Evolutionary conservation across 2,797 vertebrate species (phyloP), one percentile per base, ranked within the genome.

Genomic region (Rhynchonycteris naso): DNA sequence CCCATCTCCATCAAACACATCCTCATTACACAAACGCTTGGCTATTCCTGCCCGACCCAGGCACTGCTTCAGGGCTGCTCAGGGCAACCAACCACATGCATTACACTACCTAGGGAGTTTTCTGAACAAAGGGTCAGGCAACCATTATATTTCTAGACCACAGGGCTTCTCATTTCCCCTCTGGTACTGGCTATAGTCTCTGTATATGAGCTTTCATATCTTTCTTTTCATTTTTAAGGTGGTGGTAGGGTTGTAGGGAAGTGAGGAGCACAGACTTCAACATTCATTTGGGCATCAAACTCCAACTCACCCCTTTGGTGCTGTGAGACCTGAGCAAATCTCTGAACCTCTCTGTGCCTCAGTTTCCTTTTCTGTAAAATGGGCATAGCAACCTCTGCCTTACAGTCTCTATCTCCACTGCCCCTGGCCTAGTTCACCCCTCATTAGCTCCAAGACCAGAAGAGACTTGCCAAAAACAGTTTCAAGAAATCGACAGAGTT

Each of bases 391-490:
- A 61, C 16, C 28, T 43, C 28, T 1, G 6, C 52, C 13, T 50
- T 59, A 7, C 3, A 30, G 33, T 56, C 63, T 89, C 74, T 59
- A 7, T 68, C 65, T 75, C 50, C 69, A 68, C n/a, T 13, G 59
- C 30, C 72, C 11, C 43, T 12, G 2, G 72, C 47, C 22, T 58
- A 59, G 47, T 28, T 74, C 71, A 43, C 38, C 38, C 24, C 9
- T 81, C 75, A 30, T 26, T 72, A 95, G 79, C 85, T 91, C 82
- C 91, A 86, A 88, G 87, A 93, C 93, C 83, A 92, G 96, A 97
- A 97, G 93, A 95, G 28, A 54, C 80, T 93, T 95, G 96, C 90
- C 97, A 84, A 95, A 97, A 97, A 95, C 69, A 81, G 95, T 76
- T 96, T 94, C 91, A 95, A 96, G 95, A 95, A 87, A 78, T 96